These are phyloP conservation scores for Eledona agricola DNA, from an alignment of 2,888 invertebrate species.

Conservation along the genomic window DNA sequence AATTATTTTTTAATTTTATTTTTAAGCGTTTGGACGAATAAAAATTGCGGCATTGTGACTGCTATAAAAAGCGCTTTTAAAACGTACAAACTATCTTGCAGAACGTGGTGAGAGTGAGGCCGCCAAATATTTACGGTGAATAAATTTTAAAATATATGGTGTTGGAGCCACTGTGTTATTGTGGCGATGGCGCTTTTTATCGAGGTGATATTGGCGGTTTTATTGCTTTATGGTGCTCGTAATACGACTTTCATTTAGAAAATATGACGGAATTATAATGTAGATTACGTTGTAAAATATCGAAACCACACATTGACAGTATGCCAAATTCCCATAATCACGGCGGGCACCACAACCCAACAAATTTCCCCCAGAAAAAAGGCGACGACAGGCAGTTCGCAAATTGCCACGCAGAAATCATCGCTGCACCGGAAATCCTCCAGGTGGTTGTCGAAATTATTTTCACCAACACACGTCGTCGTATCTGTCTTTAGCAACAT, in stretches of 20 bases:
- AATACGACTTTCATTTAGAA: constrained; percentile 31
- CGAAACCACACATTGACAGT: constrained; percentile 30
- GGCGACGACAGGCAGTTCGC: no score
- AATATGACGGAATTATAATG: constrained; percentile 32
- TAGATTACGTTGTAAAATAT: constrained; percentile 32
- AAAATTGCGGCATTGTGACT: no score
- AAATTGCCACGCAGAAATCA: constrained; percentile 4
- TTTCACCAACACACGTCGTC: constrained; percentile 13
- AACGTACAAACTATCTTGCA: no score
- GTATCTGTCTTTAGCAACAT: constrained; percentile 13
- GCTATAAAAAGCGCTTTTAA: no score
- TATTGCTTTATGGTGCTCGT: constrained; percentile 31
- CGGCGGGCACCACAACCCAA: no score
- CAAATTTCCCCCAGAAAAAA: no score
- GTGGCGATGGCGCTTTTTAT: constrained; percentile 32
- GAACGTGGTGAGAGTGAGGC: no score
- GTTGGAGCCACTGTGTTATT: constrained; percentile 31
- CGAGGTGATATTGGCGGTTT: constrained; percentile 33
- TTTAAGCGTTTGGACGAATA: no score
- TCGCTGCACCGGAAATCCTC: constrained; percentile 25
- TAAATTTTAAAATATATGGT: constrained; percentile 28
- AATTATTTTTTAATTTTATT: no score
- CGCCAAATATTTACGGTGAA: constrained; percentile 27
- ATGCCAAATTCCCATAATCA: constrained; percentile 33
- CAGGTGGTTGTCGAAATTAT: constrained; percentile 17